Evolutionary conservation across 2,113 vertebrate genomes (phyloP).

Genomic region (Alethe diademata): DNA sequence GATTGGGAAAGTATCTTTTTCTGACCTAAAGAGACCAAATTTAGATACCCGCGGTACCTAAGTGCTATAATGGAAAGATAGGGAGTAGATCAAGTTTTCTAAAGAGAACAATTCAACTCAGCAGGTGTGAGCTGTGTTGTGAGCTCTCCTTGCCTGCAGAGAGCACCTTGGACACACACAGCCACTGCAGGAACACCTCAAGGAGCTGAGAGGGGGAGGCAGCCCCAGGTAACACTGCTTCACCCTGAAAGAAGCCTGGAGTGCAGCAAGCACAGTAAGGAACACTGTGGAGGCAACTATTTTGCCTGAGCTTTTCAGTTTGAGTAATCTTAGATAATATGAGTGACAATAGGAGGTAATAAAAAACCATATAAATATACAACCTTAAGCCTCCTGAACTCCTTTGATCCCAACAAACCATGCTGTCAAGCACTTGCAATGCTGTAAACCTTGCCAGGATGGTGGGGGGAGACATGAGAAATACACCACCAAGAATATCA

Average conservation of each 20-base stretch:
- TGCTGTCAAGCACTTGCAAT: neutral
- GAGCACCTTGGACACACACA: neutral
- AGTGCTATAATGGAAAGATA: neutral
- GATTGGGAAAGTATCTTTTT: neutral
- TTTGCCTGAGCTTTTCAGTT: neutral
- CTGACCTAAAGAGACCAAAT: neutral
- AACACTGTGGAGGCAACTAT: fast-evolving
- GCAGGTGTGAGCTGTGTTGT: neutral
- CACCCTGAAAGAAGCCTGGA: neutral
- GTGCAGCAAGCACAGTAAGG: neutral
- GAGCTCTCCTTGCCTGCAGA: neutral
- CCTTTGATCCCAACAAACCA: neutral
- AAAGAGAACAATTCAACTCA: fast-evolving
- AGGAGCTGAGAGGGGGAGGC: neutral
- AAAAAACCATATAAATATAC: neutral
- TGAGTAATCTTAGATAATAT: neutral
- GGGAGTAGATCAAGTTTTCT: neutral
- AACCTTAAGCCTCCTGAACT: neutral
- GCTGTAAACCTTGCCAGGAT: neutral
- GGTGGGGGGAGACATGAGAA: neutral
- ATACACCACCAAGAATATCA: neutral
- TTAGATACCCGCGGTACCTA: neutral
- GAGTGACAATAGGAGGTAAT: neutral
- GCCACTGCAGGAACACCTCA: fast-evolving
- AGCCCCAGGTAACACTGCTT: neutral